Base-by-base conservation (phyloP, 2,888 invertebrate genomes). In the Trissolcus japonicus region DNA sequence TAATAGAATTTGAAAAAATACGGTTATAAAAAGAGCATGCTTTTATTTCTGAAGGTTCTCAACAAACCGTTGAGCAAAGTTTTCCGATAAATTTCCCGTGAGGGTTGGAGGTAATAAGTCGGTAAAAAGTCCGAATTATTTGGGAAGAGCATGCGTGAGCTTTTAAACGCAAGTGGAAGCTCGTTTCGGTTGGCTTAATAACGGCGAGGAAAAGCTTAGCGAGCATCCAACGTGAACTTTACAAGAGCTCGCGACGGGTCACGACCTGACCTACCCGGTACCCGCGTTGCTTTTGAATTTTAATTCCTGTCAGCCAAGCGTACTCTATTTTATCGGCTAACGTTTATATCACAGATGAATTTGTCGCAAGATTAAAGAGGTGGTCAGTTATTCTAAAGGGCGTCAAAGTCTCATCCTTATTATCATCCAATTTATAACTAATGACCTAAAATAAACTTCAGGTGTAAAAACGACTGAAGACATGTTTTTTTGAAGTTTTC, bases 211-310 rank as follows among this genome's bases (percentile, higher is more conserved):
- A 76, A 76, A 71, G 76, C 76, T 62, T 63, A 61, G 29, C 61
- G 56, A 57, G 61, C 55, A 66, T 76, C 65, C 69, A 76, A 61
- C 71, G 71, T 67, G 72, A 71, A 71, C 71, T 76, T 76, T 72
- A 65, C 61, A 67, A 67, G 72, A 68, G 68, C 65, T 67, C 59
- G 69, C 66, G 61, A 71, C 79, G 78, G 81, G 82, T 83, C 82
- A 82, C 79, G 83, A 83, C 82, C 83, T 80, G 82, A 80, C 83
- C 69, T 81, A 82, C 78, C 81, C 82, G 81, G 84, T 83, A 86
- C 85, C 83, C 82, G 80, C 84, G 82, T 80, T 83, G 80, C 82
- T 81, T 83, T 84, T 85, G 83, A 85, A 86, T 86, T 86, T 85
- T 85, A 85, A 86, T 85, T 81, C 81, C 74, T 79, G 68, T 72